Conservation (phyloP, 2,113 vertebrate species). For the Laticauda colubrina region DNA sequence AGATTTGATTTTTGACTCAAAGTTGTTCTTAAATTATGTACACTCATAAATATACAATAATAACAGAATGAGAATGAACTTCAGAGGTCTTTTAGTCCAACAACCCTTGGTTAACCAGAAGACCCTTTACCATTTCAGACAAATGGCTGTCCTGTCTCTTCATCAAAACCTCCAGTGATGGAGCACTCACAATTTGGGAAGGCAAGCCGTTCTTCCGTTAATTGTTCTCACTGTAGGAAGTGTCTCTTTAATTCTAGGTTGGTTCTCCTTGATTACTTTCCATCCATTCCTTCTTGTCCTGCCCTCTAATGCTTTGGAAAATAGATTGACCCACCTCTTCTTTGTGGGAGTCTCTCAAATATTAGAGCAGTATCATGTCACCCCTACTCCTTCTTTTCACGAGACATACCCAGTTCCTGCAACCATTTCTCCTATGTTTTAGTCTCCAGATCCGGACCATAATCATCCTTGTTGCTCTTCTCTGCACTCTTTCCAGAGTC, state of each 20-base stretch:
- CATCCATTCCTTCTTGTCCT: background rate
- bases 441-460: background rate
- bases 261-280: background rate
- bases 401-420: background rate
- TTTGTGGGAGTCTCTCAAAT: background rate
- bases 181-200: background rate
- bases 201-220: fast-evolving
- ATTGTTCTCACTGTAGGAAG: background rate
- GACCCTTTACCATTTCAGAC: background rate
- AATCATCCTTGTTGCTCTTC: background rate
- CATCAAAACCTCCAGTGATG: background rate
- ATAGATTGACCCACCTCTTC: background rate
- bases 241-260: background rate
- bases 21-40: background rate
- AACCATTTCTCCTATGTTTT: background rate
- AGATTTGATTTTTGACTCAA: background rate
- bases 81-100: background rate
- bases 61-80: background rate
- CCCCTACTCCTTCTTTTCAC: background rate
- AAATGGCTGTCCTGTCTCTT: background rate
- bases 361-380: background rate
- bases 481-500: background rate
- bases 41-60: background rate
- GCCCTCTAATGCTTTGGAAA: background rate
- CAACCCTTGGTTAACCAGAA: background rate